These are phyloP conservation scores for Serranus cabrilla DNA, from an alignment of 2,797 vertebrate genomes.

Conservation along the genomic window DNA sequence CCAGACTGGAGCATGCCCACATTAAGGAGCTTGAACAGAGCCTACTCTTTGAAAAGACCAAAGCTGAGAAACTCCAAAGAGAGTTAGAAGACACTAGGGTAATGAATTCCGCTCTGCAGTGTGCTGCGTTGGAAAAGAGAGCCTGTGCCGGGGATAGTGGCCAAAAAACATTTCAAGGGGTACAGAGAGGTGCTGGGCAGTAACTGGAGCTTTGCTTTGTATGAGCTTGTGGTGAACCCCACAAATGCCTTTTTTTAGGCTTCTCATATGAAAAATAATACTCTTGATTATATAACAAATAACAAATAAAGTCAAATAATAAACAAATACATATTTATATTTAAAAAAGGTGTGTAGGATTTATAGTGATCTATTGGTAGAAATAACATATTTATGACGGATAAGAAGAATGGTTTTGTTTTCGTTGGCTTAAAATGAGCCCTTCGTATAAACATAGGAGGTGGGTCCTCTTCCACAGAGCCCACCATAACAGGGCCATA, in stretches of 20 bases:
- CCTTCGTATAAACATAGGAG: too few species aligned
- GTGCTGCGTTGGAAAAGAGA: conserved; percentile 68
- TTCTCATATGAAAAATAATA: conserved; percentile 11
- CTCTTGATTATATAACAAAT: conserved; percentile 4
- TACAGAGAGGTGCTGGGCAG: conserved; percentile 40
- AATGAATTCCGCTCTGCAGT: conserved; percentile 92
- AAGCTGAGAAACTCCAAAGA: conserved; percentile 99
- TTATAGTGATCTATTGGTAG: too few species aligned
- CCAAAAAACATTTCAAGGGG: conserved; percentile 29
- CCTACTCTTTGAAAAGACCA: conserved; percentile 99
- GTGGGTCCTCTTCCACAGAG: too few species aligned
- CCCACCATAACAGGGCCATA: too few species aligned
- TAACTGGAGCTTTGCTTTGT: conserved; percentile 43
- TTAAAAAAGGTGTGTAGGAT: too few species aligned
- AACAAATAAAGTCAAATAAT: too few species aligned
- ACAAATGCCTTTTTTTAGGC: conserved; percentile 25
- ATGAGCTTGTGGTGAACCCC: conserved; percentile 40
- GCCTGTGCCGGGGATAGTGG: conserved; percentile 40
- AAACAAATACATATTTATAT: too few species aligned
- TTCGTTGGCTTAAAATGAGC: too few species aligned
- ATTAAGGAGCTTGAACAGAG: conserved; percentile 99
- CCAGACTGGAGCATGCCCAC: conserved; percentile 99
- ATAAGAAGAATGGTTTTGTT: too few species aligned
- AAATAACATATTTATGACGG: too few species aligned
- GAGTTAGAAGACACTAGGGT: conserved; percentile 99